A percentile compares a stretch with the other conserved stretches of the same genome.
phyloP scores from a whole-genome alignment of 2,888 invertebrate species.

The Sphaerophoria taeniata region DNA sequence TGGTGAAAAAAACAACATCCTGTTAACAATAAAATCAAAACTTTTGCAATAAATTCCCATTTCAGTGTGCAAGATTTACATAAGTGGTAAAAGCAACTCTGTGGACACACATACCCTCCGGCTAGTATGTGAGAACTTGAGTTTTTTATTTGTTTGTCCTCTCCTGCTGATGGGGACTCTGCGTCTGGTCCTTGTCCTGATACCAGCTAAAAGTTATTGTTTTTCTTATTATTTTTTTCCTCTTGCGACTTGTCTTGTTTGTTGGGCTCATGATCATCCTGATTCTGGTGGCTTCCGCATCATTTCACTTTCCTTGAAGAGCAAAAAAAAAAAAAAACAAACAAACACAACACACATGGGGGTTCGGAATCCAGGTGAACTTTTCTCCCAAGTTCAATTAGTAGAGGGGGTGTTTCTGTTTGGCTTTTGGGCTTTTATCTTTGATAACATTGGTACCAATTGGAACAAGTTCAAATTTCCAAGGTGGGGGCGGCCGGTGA shows the following conservation, averaged over 20 bases:
- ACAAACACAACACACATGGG: slow-evolving; percentile 22
- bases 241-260: neutral
- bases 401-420: slow-evolving; percentile 41
- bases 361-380: slow-evolving; percentile 66
- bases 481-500: neutral
- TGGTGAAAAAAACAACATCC: slow-evolving; percentile 35
- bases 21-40: slow-evolving; percentile 51
- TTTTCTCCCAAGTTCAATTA: slow-evolving; percentile 57
- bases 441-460: neutral
- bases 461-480: slow-evolving; percentile 29
- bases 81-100: slow-evolving; percentile 69
- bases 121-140: slow-evolving; percentile 66
- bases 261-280: slow-evolving; percentile 59
- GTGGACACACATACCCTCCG: slow-evolving; percentile 58
- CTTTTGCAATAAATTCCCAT: slow-evolving; percentile 59
- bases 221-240: slow-evolving; percentile 43
- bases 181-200: neutral
- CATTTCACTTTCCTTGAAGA: neutral
- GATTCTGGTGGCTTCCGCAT: slow-evolving; percentile 38
- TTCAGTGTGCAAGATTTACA: slow-evolving; percentile 64
- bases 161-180: neutral
- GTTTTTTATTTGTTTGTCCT: slow-evolving; percentile 25
- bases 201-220: slow-evolving; percentile 24
- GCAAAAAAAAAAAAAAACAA: neutral
- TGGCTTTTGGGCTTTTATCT: slow-evolving; percentile 50